These are phyloP conservation scores for Thalassarche chlororhynchos DNA, from an alignment of 2,113 vertebrate species.

Conservation along the genomic window DNA sequence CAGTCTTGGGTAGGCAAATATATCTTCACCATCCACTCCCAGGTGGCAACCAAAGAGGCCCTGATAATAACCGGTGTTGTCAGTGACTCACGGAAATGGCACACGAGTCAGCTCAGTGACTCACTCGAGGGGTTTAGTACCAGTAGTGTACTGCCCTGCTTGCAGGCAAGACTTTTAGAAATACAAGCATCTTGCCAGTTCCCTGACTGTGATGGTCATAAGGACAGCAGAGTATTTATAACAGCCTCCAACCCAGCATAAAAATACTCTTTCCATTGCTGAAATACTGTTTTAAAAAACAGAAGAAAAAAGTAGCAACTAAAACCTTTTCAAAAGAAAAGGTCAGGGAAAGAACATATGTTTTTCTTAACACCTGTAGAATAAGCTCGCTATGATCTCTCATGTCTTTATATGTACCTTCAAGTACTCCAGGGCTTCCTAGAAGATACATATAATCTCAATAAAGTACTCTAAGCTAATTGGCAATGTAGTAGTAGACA, in stretches of 20 bases:
- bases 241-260: neutral
- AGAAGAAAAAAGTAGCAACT: neutral
- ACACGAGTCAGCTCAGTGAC: neutral
- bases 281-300: neutral
- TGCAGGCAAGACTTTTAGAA: neutral
- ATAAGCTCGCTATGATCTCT: neutral
- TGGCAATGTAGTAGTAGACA: neutral
- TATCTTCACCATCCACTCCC: neutral
- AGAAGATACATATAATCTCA: neutral
- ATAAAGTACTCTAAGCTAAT: neutral
- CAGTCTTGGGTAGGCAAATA: neutral
- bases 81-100: neutral
- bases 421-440: neutral
- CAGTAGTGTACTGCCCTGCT: neutral
- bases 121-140: fast-evolving
- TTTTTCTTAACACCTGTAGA: neutral
- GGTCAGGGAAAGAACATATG: neutral
- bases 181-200: neutral
- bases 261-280: neutral
- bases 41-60: neutral
- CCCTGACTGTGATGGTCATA: neutral
- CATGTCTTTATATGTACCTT: neutral
- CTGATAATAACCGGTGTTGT: neutral
- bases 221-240: neutral
- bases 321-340: neutral